Base-by-base conservation (phyloP, 2,113 vertebrate genomes). In the Oreochromis spilurus region DNA sequence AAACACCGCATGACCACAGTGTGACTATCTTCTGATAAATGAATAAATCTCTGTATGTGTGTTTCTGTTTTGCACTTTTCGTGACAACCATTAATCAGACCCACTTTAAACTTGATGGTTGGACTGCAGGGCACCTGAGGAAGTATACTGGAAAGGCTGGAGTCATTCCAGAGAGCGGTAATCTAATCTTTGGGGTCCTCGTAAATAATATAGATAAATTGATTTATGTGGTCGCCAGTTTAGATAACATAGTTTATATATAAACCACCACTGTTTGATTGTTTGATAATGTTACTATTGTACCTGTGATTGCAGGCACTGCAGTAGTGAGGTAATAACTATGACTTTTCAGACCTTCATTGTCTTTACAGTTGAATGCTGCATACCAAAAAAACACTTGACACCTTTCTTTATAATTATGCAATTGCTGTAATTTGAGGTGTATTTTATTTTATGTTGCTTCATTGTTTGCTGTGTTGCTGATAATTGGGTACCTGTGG, bases 401-500 rank as follows among this genome's bases (percentile, higher is more conserved):
- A 75, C 7, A 40, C n/a, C 26, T 50, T 19, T 50, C 6, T 77
- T 77, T 55, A 45, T n/a, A 36, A 40, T 9, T 3, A 19, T 5
- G 6, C 13, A 82, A 60, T 60, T 79, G 5, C 67, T 38, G 1
- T 1, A 11, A 17, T 50, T 16, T 34, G 2, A 29, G 21, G 31
- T 53, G 70, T 60, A 2, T 45, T 52, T 78, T 38, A 65, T 38
- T 86, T 52, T 72, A 13, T 57, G 9, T 45, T 40, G 34, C 24
- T 38, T 67, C 29, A 16, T 40, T 50, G 86, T 57, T 58, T 54
- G 21, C 34, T 29, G 26, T 19, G 21, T 11, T 9, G 3, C 72
- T 77, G 5, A 40, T 88, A 57, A 79, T 31, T 9, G 16, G 50
- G 29, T 96, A 96, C 95, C 95, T 94, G 95, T 95, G 65, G 91